A percentile compares a stretch with the other conserved stretches of the same genome.
phyloP scores from a whole-genome alignment of 2,888 invertebrate species.

The Encarsia formosa region DNA sequence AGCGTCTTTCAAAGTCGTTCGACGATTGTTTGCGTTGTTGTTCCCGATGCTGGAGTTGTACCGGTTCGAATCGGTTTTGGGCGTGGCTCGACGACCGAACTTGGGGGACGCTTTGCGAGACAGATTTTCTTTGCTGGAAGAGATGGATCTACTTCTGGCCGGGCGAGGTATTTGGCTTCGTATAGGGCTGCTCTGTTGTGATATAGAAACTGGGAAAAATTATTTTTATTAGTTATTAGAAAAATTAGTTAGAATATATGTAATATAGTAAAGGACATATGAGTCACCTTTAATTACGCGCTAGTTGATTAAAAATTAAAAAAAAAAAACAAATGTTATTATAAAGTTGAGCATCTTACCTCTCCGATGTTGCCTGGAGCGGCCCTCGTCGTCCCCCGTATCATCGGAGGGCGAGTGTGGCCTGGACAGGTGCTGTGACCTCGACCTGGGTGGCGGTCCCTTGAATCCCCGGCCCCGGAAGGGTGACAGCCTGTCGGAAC shows the following conservation, averaged over 20 bases:
- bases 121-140: constrained; percentile 38
- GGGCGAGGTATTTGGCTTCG: constrained; percentile 47
- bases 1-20: background rate
- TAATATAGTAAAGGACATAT: no score
- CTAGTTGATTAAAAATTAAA: no score
- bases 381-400: background rate
- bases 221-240: no score
- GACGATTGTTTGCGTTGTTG: background rate
- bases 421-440: constrained; percentile 44
- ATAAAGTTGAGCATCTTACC: no score
- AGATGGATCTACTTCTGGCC: constrained; percentile 40
- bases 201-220: no score
- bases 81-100: constrained; percentile 36
- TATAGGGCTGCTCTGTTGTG: constrained; percentile 47
- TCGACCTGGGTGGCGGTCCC: constrained; percentile 48
- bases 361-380: background rate
- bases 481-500: constrained; percentile 57
- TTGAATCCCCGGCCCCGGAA: constrained; percentile 61
- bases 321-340: no score
- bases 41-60: constrained; percentile 17
- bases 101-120: constrained; percentile 36
- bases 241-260: no score
- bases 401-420: background rate
- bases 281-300: no score
- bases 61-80: no score